These are phyloP conservation scores for Dilophus febrilis DNA, from an alignment of 2,888 invertebrate species.

Conservation along the genomic window DNA sequence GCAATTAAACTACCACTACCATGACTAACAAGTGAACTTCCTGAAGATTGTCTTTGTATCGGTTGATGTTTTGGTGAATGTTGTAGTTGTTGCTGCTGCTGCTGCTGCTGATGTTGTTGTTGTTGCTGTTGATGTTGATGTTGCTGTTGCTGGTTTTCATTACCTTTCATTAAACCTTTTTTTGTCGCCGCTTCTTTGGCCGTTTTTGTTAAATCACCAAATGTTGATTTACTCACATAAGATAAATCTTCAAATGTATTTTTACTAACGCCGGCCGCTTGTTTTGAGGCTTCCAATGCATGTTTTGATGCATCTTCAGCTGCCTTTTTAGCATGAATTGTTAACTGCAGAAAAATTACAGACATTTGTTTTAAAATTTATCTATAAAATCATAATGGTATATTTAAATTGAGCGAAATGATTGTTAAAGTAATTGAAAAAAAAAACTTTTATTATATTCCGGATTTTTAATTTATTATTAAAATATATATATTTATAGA, in stretches of 20 bases:
- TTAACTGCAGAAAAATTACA: conserved; percentile 37
- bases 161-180: conserved; percentile 64
- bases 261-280: conserved; percentile 73
- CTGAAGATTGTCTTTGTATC: conserved; percentile 8
- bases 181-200: conserved; percentile 78
- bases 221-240: conserved; percentile 75
- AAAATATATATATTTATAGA: too few relatives aligned
- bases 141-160: conserved; percentile 12
- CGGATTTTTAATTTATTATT: too few relatives aligned
- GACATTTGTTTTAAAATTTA: conserved; percentile 1
- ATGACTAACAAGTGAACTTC: conserved; percentile 24
- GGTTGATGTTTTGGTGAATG: background rate
- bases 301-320: conserved; percentile 74
- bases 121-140: conserved; percentile 6
- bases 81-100: background rate
- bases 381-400: conserved; percentile 5
- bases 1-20: conserved; percentile 31
- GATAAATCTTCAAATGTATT: conserved; percentile 77
- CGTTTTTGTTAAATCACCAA: conserved; percentile 80
- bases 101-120: background rate
- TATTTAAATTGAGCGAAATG: background rate
- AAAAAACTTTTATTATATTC: too few relatives aligned
- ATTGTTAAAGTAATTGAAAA: background rate
- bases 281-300: conserved; percentile 72
- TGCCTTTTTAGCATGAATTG: conserved; percentile 74